These are phyloP conservation scores for Crematogaster levior DNA, from an alignment of 2,888 invertebrate species.

Conservation along the genomic window DNA sequence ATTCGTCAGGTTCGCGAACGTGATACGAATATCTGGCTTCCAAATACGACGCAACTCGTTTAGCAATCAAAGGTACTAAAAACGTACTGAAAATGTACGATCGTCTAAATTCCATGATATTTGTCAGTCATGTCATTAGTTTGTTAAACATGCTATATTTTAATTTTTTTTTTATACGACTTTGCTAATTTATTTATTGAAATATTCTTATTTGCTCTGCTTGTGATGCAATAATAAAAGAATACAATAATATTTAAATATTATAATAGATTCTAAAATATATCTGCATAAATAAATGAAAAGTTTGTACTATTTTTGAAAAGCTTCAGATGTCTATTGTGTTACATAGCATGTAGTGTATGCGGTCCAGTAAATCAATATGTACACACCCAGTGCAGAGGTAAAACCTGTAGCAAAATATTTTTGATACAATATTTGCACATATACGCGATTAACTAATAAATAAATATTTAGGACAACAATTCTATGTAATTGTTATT, in stretches of 20 bases:
- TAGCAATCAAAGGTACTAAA: constrained; percentile 24
- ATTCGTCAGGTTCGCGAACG: constrained; percentile 66
- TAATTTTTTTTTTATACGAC: background rate
- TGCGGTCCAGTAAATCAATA: constrained; percentile 30
- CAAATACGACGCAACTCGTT: constrained; percentile 23
- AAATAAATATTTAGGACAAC: background rate
- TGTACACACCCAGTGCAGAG: background rate
- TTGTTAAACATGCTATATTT: background rate
- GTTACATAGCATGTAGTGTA: background rate
- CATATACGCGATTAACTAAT: constrained; percentile 22
- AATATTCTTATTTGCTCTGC: background rate
- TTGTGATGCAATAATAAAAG: background rate
- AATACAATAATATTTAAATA: background rate
- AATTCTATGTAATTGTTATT: background rate
- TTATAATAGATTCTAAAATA: background rate
- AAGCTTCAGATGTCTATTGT: constrained; percentile 7
- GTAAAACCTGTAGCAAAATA: constrained; percentile 39
- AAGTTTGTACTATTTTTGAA: constrained; percentile 12
- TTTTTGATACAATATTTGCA: constrained; percentile 41
- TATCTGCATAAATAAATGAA: background rate
- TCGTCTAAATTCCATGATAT: constrained; percentile 5
- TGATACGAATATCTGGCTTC: constrained; percentile 64
- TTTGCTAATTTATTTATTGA: background rate
- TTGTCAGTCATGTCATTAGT: background rate
- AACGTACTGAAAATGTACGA: constrained; percentile 13